Conservation (phyloP, 2,888 invertebrate genomes). For the Punctoribates punctum region DNA sequence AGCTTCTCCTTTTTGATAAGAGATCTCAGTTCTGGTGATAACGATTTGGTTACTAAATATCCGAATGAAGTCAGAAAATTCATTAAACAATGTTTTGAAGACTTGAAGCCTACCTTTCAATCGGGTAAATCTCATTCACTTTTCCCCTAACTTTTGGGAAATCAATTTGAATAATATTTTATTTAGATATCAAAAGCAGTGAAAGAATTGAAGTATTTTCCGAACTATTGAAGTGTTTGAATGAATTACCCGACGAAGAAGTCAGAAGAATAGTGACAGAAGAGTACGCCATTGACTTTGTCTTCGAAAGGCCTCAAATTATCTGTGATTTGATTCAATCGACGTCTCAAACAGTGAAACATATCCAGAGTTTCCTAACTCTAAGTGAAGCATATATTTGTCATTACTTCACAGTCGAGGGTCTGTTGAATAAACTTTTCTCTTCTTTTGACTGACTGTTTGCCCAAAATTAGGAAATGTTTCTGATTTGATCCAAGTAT, state of each 20-base stretch:
- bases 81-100: slow-evolving; percentile 18
- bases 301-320: slow-evolving; percentile 8
- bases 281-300: background rate
- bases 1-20: background rate
- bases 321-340: slow-evolving; percentile 29
- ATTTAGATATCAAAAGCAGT: background rate
- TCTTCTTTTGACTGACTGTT: background rate
- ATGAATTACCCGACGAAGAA: background rate
- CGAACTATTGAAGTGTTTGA: slow-evolving; percentile 18
- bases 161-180: background rate
- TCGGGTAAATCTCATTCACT: background rate
- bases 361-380: background rate
- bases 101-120: slow-evolving; percentile 21
- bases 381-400: slow-evolving; percentile 1
- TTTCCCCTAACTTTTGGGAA: background rate
- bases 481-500: slow-evolving; percentile 5
- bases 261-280: slow-evolving; percentile 10
- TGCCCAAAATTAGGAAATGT: background rate
- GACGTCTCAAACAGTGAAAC: background rate
- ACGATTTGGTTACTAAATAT: slow-evolving; percentile 10
- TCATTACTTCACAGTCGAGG: slow-evolving; percentile 1
- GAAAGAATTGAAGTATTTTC: background rate
- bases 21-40: background rate
- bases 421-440: background rate
- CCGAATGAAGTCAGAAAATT: slow-evolving; percentile 13